Evolutionary conservation across 2,113 vertebrate species (phyloP), one percentile per base, ranked within the genome.

Genomic region (Nothocercus julius): DNA sequence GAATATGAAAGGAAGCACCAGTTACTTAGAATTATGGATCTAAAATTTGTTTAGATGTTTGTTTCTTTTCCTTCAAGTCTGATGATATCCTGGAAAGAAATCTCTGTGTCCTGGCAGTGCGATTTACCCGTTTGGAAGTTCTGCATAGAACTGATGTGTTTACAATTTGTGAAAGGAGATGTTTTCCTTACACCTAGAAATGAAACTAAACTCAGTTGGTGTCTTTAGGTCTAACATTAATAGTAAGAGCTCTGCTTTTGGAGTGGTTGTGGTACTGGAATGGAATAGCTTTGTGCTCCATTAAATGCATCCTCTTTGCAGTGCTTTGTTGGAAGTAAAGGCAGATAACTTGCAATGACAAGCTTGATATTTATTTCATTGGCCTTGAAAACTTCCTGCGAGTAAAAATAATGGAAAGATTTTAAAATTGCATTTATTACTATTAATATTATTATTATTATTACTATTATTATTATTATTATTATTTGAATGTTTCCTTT

Each of bases 311-410:
- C 45, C 32, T 44, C 2, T 9, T 54, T 78, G 73, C 64, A 8
- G 11, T 67, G 40, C 42, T 93, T 88, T 90, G 62, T 85, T 81
- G 87, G 61, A 89, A 74, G 25, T 63, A 13, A 87, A 75, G 47
- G 67, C 47, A 85, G 84, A 94, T 85, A 81, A 77, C 22, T 3
- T 94, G 51, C 58, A 64, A 17, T 86, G 66, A 61, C 82, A 87
- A 85, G 67, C 70, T 69, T 51, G 47, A 22, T 6, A 61, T 91
- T 95, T 82, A 56, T 89, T 95, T 73, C 45, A 51, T 87, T 92
- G 3, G 67, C 72, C 75, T 89, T 79, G 58, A 78, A 91, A 73
- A 53, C 47, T 30, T 89, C 47, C 38, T 47, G 12, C 56, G 76
- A 75, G 28, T 74, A 72, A 89, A 92, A 82, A 79, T 87, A 79